phyloP scores from a whole-genome alignment of 2,113 vertebrate species.

The Corydoras sp. region DNA sequence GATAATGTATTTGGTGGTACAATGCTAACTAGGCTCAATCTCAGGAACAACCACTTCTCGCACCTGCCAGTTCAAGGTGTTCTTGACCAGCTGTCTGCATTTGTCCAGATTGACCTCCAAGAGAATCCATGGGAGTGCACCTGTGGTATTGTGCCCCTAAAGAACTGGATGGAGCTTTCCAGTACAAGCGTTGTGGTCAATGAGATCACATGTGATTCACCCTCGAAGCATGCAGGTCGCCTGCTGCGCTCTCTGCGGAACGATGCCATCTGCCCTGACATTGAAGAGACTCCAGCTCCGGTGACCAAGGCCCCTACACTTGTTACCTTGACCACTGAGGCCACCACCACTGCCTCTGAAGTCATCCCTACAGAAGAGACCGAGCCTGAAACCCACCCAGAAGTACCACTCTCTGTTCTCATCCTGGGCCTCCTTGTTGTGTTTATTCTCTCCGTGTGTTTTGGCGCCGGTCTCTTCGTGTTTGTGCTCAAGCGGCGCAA shows the following conservation, averaged over 20 bases:
- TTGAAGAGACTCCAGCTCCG: constrained; percentile 63
- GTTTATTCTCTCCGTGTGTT: constrained; percentile 94
- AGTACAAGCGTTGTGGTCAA: constrained; percentile 89
- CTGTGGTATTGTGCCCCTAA: constrained; percentile 86
- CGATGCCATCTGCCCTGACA: constrained; percentile 88
- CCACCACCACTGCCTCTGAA: constrained; percentile 53
- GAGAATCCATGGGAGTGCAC: constrained; percentile 99
- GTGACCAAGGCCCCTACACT: constrained; percentile 69
- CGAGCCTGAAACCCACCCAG: constrained; percentile 76
- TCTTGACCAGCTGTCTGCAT: constrained; percentile 91
- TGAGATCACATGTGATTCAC: constrained; percentile 93
- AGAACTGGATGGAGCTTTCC: constrained; percentile 93
- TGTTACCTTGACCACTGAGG: constrained; percentile 72
- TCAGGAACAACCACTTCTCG: constrained; percentile 96
- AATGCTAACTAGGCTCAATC: constrained; percentile 89
- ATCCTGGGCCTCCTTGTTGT: constrained; percentile 94
- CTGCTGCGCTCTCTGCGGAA: constrained; percentile 87
- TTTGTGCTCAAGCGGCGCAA: constrained; percentile 93
- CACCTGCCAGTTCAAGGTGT: constrained; percentile 85
- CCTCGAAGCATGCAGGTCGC: constrained; percentile 83
- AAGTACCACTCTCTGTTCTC: constrained; percentile 92
- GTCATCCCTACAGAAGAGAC: constrained; percentile 76
- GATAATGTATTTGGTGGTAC: constrained; percentile 86
- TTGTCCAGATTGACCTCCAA: constrained; percentile 97
- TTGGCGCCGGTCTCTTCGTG: constrained; percentile 92